These are phyloP conservation scores for Umimayanthus kanabou DNA, from an alignment of 92 coral and sea anemone genomes.

Conservation along the genomic window DNA sequence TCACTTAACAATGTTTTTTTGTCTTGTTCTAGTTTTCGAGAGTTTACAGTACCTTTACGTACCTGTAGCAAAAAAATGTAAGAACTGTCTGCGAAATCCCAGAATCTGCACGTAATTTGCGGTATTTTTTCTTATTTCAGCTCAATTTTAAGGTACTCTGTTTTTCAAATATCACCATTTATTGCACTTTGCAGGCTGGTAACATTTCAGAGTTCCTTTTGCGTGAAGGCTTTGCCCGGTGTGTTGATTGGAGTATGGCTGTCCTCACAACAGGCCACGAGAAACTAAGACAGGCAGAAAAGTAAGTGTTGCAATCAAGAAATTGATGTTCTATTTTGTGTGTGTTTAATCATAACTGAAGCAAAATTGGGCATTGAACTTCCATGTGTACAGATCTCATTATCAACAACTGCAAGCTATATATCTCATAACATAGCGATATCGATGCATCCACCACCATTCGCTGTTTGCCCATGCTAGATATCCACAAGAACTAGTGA, in stretches of 20 bases:
- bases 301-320: conserved; percentile 49
- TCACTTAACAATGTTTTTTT: no score
- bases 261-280: conserved; percentile 86
- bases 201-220: conserved; percentile 88
- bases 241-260: conserved; percentile 99
- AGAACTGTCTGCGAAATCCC: neutral
- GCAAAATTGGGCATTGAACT: no score
- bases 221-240: conserved; percentile 95
- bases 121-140: neutral
- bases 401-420: no score
- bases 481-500: no score
- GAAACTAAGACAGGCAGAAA: conserved; percentile 85
- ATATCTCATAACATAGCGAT: no score
- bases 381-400: no score
- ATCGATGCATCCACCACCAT: no score
- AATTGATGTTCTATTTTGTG: no score
- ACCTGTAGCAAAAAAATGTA: neutral
- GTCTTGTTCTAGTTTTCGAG: no score
- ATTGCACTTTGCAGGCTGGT: conserved; percentile 74
- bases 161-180: neutral
- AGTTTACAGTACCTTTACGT: no score
- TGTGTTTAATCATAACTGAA: no score
- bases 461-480: no score
- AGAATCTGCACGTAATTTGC: neutral
- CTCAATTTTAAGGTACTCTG: neutral